Conservation (phyloP, 2,888 invertebrate species). For the Ornithoptera priamus region DNA sequence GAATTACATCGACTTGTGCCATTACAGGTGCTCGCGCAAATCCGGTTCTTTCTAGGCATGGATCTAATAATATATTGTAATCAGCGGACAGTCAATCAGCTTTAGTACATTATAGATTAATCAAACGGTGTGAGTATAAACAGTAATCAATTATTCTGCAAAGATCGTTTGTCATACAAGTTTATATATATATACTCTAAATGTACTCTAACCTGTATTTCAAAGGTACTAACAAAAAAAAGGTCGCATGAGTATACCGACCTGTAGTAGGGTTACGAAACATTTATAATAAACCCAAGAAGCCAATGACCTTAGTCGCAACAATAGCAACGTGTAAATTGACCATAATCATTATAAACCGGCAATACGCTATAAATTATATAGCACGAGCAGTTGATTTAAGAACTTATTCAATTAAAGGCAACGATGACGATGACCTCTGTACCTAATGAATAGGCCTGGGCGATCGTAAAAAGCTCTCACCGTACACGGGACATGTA, state of each 20-base stretch:
- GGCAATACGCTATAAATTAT: constrained; percentile 23
- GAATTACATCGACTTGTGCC: constrained; percentile 53
- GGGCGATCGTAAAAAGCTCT: constrained; percentile 44
- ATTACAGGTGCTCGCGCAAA: constrained; percentile 47
- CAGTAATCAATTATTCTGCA: constrained; percentile 31
- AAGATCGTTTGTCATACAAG: not conserved
- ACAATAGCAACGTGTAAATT: constrained; percentile 26
- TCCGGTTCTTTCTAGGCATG: constrained; percentile 53
- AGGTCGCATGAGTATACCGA: constrained; percentile 75
- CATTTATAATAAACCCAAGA: constrained; percentile 18
- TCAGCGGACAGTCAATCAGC: constrained; percentile 32
- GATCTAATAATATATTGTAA: constrained; percentile 49
- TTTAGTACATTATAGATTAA: constrained; percentile 15
- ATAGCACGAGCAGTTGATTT: constrained; percentile 25
- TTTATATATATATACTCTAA: not conserved
- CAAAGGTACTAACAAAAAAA: constrained; percentile 49
- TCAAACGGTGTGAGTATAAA: constrained; percentile 32
- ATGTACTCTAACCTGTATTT: not conserved
- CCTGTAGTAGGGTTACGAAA: constrained; percentile 58
- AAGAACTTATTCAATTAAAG: constrained; percentile 45
- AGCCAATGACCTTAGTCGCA: constrained; percentile 23
- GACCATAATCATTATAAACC: constrained; percentile 25
- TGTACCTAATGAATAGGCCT: constrained; percentile 45
- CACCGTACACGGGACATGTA: constrained; percentile 36
- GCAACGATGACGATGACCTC: constrained; percentile 44